Conservation (phyloP, 2,888 invertebrate genomes). For the Sphecodes monilicornis region DNA sequence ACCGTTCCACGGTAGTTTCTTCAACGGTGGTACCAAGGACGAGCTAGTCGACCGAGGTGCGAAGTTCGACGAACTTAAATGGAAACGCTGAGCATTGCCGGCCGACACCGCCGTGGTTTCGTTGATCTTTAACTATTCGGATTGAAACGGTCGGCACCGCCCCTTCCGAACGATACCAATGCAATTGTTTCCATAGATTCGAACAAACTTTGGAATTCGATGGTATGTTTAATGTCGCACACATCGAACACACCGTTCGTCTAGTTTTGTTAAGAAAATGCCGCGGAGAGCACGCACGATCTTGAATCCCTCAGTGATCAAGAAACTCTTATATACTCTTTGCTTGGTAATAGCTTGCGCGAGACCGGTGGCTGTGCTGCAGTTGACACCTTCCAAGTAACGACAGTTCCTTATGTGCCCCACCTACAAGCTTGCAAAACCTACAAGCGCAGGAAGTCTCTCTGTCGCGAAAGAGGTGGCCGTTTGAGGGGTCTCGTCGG, state of each 20-base stretch:
- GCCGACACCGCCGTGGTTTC: not conserved
- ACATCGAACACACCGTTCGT: not conserved
- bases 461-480: conserved; percentile 44
- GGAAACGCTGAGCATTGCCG: conserved; percentile 30
- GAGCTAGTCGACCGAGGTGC: not conserved
- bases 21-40: conserved; percentile 41
- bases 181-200: not conserved
- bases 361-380: conserved; percentile 61
- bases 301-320: not conserved
- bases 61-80: conserved; percentile 59
- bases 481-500: conserved; percentile 25
- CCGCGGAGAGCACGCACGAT: too few relatives aligned
- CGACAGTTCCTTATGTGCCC: conserved; percentile 72
- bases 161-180: not conserved
- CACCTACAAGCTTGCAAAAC: conserved; percentile 26
- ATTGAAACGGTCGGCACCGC: not conserved
- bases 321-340: not conserved
- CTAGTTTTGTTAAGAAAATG: too few relatives aligned
- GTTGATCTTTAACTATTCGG: conserved; percentile 24
- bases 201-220: not conserved
- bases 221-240: not conserved
- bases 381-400: conserved; percentile 74
- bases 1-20: conserved; percentile 60
- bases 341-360: not conserved
- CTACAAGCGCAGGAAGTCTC: conserved; percentile 26